Conservation (phyloP, 2,797 vertebrate species). For the Cheirogaleus major region DNA sequence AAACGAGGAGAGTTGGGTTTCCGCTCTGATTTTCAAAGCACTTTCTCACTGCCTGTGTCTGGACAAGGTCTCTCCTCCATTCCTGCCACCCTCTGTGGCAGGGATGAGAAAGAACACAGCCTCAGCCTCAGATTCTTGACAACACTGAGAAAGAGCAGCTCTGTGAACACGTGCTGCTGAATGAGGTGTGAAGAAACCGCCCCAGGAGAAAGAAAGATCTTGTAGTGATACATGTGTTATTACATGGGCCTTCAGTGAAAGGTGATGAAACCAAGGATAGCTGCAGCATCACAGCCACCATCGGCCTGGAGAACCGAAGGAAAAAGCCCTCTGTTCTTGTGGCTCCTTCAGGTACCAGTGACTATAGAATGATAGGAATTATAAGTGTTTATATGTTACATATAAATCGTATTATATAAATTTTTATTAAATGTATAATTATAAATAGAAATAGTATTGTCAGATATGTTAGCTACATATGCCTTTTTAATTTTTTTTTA, state of each 20-base stretch:
- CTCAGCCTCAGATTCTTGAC: not conserved
- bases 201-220: not conserved
- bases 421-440: not conserved
- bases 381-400: not conserved
- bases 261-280: not conserved
- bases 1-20: not conserved
- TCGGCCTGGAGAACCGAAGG: not conserved
- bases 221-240: accelerated
- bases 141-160: not conserved
- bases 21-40: not conserved
- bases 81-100: accelerated
- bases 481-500: not conserved
- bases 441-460: not conserved
- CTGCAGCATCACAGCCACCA: not conserved
- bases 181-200: not conserved
- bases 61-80: not conserved
- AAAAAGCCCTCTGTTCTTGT: not conserved
- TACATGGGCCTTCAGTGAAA: not conserved
- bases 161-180: not conserved
- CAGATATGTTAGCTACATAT: not conserved
- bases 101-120: not conserved
- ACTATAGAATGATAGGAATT: not conserved
- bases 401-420: not conserved
- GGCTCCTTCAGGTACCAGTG: too few species aligned
- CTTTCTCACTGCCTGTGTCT: not conserved